Conservation (phyloP, 2,888 invertebrate genomes). For the Drosophila borborema region DNA sequence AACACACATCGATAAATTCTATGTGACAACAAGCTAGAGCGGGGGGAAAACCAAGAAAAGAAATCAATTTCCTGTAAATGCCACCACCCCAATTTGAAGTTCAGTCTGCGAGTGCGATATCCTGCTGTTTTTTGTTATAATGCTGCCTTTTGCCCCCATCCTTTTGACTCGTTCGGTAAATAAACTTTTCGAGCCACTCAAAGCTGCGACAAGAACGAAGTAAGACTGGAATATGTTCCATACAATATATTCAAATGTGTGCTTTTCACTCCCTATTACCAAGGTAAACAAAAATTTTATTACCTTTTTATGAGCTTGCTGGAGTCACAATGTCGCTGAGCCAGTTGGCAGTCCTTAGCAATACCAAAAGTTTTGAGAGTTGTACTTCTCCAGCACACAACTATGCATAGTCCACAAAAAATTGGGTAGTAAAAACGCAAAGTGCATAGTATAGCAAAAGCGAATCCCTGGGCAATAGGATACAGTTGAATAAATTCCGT, state of each 20-base stretch:
- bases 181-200: constrained; percentile 68
- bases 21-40: constrained; percentile 57
- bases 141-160: constrained; percentile 34
- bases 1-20: constrained; percentile 72
- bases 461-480: constrained; percentile 22
- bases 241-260: constrained; percentile 68
- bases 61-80: constrained; percentile 74
- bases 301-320: constrained; percentile 80
- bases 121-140: constrained; percentile 34
- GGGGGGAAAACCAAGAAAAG: constrained; percentile 51
- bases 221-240: constrained; percentile 46
- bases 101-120: constrained; percentile 58
- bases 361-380: constrained; percentile 9
- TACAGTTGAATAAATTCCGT: constrained; percentile 62
- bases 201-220: constrained; percentile 53
- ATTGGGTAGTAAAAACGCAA: constrained; percentile 67
- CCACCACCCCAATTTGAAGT: constrained; percentile 31
- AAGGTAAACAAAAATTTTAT: constrained; percentile 81
- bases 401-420: constrained; percentile 73
- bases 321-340: constrained; percentile 81
- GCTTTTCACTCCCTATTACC: constrained; percentile 80
- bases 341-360: constrained; percentile 48
- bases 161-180: constrained; percentile 51
- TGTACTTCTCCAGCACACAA: constrained; percentile 34
- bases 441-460: constrained; percentile 55